Percentiles rank a stretch among this genome's conserved stretches.
phyloP scores from a whole-genome alignment of 2,113 vertebrate species.

The Psophia crepitans region DNA sequence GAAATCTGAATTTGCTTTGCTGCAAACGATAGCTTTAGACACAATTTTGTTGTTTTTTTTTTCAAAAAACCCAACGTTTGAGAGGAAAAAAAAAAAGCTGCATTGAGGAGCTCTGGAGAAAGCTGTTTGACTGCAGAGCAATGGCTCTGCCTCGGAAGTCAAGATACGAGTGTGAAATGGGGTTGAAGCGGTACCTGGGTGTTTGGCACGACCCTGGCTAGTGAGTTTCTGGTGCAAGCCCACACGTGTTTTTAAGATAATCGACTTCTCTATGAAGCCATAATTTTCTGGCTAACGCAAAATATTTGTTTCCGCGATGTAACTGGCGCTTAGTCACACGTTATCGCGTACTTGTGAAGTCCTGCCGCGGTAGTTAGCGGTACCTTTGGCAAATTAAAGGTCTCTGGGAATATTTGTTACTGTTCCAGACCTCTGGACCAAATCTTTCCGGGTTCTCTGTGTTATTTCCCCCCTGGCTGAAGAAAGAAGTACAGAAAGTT shows the following conservation, averaged over 20 bases:
- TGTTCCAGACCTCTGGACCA: background rate
- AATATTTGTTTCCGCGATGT: background rate
- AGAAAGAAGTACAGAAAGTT: background rate
- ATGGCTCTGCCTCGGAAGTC: background rate
- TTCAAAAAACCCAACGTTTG: background rate
- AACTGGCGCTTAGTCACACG: fast-evolving
- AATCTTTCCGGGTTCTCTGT: background rate
- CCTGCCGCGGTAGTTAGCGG: background rate
- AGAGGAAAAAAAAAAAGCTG: background rate
- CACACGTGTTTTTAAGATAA: fast-evolving
- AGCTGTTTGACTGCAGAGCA: background rate
- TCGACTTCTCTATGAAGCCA: background rate
- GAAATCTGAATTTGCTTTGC: background rate
- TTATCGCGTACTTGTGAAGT: background rate
- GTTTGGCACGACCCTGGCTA: background rate
- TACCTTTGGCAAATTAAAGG: background rate
- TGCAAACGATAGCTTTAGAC: background rate
- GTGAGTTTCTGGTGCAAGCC: background rate
- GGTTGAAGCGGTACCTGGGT: background rate
- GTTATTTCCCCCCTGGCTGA: background rate
- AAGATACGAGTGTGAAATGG: fast-evolving
- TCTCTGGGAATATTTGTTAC: background rate
- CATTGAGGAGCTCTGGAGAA: background rate
- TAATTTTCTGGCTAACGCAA: background rate
- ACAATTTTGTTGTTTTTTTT: no score